Evolutionary conservation across 2,797 vertebrate genomes (phyloP).

Genomic region (Bufotes viridis): DNA sequence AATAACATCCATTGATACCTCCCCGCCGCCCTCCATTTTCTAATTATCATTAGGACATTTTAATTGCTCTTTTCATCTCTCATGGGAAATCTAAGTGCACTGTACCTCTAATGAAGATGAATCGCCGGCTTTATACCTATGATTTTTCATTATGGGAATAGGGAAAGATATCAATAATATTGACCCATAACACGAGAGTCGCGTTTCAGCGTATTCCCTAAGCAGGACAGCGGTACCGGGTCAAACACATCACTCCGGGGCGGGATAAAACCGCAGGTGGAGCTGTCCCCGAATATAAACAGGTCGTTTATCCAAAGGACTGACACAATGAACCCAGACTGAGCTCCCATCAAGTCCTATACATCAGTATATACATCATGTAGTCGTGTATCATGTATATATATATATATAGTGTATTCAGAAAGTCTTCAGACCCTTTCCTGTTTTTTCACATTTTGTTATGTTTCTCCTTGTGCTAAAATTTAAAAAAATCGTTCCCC

Average conservation of each 20-base stretch:
- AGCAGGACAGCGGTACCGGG: not conserved
- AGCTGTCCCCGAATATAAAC: not conserved
- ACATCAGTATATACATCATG: not conserved
- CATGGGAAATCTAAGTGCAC: not conserved
- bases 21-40: not conserved
- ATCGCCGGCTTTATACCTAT: not conserved
- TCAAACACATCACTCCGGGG: not conserved
- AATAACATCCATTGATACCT: not conserved
- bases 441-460: too few species aligned
- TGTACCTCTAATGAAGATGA: conserved; percentile 5
- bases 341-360: too few species aligned
- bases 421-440: too few species aligned
- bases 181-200: conserved; percentile 23
- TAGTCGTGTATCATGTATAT: too few species aligned
- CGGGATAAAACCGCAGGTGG: not conserved
- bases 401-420: too few species aligned
- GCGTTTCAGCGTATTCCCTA: conserved; percentile 5
- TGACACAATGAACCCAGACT: not conserved
- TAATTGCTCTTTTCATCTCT: not conserved
- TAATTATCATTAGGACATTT: not conserved
- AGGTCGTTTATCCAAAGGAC: not conserved
- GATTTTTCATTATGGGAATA: conserved; percentile 10
- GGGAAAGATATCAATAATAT: conserved; percentile 10
- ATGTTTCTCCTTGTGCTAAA: too few species aligned
- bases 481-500: too few species aligned